A percentile compares a stretch with the other conserved stretches of the same genome.
Evolutionary conservation across 2,797 vertebrate species (phyloP).

Genomic region (Poecilia wingei): DNA sequence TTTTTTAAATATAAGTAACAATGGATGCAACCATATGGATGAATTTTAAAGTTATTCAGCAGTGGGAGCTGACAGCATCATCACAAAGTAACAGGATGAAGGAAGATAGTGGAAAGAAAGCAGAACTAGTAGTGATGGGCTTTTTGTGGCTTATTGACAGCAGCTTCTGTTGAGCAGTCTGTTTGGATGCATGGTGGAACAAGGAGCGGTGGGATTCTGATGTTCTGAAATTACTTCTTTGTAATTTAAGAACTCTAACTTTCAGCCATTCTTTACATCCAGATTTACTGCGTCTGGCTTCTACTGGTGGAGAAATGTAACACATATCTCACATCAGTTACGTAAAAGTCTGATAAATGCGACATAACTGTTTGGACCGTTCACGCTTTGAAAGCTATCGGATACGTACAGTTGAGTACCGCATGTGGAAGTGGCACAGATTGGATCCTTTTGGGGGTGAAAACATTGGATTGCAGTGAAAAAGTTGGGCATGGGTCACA

Average conservation of each 20-base stretch:
- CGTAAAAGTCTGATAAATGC: neutral
- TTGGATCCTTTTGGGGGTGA: neutral
- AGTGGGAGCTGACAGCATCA: neutral
- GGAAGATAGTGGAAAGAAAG: neutral
- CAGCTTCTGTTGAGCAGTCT: neutral
- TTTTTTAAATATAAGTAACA: neutral
- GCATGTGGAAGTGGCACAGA: neutral
- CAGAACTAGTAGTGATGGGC: neutral
- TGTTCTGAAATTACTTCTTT: neutral
- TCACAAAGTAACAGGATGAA: neutral
- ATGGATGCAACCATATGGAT: neutral
- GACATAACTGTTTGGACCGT: neutral
- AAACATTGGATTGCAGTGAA: neutral
- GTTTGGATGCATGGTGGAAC: neutral
- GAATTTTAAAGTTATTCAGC: neutral
- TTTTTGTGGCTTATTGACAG: constrained; percentile 1
- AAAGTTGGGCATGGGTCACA: neutral
- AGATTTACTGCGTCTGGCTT: neutral
- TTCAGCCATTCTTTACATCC: neutral
- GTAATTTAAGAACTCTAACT: neutral
- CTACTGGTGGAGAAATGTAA: neutral
- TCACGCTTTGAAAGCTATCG: too few species aligned
- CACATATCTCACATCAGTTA: neutral
- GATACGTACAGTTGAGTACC: neutral
- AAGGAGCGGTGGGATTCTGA: neutral